These are phyloP conservation scores for Leguminivora glycinivorella DNA, from an alignment of 1,140 invertebrate species.

Conservation along the genomic window DNA sequence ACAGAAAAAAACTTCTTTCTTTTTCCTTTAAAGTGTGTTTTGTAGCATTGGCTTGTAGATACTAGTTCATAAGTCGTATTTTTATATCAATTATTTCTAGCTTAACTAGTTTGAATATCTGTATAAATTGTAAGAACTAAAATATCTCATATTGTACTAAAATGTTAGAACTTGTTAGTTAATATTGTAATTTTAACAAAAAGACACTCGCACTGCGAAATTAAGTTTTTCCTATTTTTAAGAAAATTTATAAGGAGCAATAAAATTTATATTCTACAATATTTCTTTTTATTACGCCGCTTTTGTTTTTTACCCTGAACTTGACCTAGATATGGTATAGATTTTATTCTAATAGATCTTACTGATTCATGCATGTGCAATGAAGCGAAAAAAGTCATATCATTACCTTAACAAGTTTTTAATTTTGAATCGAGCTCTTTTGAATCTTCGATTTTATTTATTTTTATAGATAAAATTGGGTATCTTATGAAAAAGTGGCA, in stretches of 20 bases:
- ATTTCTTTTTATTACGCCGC: slow-evolving; percentile 31
- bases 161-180: slow-evolving; percentile 55
- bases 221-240: slow-evolving; percentile 73
- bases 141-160: slow-evolving; percentile 75
- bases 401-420: no score
- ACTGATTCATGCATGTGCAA: no score
- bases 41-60: slow-evolving; percentile 29
- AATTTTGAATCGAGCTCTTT: no score
- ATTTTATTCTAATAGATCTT: not conserved
- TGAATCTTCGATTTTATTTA: no score
- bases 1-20: not conserved
- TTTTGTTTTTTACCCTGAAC: not conserved
- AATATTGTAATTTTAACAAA: slow-evolving; percentile 44
- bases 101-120: slow-evolving; percentile 34
- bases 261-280: slow-evolving; percentile 71
- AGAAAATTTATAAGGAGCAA: slow-evolving; percentile 74
- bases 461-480: no score
- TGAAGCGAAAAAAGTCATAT: no score
- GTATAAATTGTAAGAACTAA: slow-evolving; percentile 72
- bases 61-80: slow-evolving; percentile 16
- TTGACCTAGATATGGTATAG: not conserved
- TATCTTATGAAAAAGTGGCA: no score
- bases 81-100: slow-evolving; percentile 27
- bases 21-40: not conserved
- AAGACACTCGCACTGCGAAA: slow-evolving; percentile 67